A percentile compares a stretch with the other conserved stretches of the same genome.
phyloP scores from a whole-genome alignment of 2,797 vertebrate species.

The Sciaenops ocellatus region DNA sequence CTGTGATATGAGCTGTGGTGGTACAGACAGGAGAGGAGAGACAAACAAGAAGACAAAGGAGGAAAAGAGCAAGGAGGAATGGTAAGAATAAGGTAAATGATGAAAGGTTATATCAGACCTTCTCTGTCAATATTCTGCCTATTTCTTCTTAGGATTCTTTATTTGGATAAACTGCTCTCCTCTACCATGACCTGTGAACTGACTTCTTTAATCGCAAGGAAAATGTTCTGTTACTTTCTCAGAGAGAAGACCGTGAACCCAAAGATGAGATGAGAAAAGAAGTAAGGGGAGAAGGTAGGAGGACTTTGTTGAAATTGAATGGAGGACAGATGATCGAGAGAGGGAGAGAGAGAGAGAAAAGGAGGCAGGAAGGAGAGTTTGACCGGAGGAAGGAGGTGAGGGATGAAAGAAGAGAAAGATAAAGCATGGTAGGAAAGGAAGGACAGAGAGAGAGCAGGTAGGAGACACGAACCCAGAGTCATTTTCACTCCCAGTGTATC shows the following conservation, averaged over 20 bases:
- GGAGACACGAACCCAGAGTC: background rate
- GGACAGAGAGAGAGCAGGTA: background rate
- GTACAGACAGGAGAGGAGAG: background rate
- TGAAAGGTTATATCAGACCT: background rate
- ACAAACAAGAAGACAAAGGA: background rate
- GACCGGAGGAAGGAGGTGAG: background rate
- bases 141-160: too few relatives aligned
- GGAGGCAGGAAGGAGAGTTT: background rate
- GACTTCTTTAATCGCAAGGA: background rate
- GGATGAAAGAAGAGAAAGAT: background rate
- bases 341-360: background rate
- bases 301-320: too few relatives aligned
- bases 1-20: slow-evolving; percentile 26
- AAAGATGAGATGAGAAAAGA: background rate
- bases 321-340: background rate
- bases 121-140: background rate
- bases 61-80: background rate
- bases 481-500: too few relatives aligned
- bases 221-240: background rate
- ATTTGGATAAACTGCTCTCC: background rate
- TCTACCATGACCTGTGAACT: background rate
- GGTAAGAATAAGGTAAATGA: background rate
- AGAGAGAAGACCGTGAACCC: background rate
- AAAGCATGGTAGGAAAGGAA: too few relatives aligned
- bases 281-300: background rate